Evolutionary conservation across 2,113 vertebrate genomes (phyloP), one percentile per base, ranked within the genome.

Genomic region (Chascanopsetta lugubris): DNA sequence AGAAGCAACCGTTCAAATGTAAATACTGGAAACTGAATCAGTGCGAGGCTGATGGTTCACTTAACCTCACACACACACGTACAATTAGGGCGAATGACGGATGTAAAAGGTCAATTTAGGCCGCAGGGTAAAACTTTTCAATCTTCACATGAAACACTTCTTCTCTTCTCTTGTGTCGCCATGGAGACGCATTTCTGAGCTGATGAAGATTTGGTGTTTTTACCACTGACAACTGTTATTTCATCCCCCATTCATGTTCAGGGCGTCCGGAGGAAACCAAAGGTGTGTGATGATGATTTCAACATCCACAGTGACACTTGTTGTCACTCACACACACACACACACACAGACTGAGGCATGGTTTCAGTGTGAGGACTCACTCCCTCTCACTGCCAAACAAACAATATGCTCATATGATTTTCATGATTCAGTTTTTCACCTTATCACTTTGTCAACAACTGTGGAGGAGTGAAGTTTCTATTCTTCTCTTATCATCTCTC

Each of bases 371-470:
- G 53, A 63, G 4, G 38, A 56, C 54, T 66, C 29, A 32, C 61
- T 62, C n/a, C 45, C 30, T 18, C 49, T 51, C 48, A 51, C 36
- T 40, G 8, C 61, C 27, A 58, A 72, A 72, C 69, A 26, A 63
- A 54, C 59, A 43, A 25, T 20, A 9, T 15, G 20, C 30, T 51
- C 46, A 22, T 46, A 30, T 11, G 22, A 55, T 63, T 72, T 71
- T 24, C 47, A 57, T 62, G 77, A 82, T 79, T 82, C 69, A 79
- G 15, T 46, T 30, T 65, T 30, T 48, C 40, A 15, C 43, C 66
- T 87, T 67, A 80, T 87, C 82, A 9, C 53, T 87, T 10, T 64
- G 76, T 82, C 76, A 82, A 84, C 82, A 82, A n/a, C 42, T 11
- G 47, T 24, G 57, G 11, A 61, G 69, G 64, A 72, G 64, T 76